phyloP scores from a whole-genome alignment of 2,888 invertebrate genomes.

The Cheilosia variabilis region DNA sequence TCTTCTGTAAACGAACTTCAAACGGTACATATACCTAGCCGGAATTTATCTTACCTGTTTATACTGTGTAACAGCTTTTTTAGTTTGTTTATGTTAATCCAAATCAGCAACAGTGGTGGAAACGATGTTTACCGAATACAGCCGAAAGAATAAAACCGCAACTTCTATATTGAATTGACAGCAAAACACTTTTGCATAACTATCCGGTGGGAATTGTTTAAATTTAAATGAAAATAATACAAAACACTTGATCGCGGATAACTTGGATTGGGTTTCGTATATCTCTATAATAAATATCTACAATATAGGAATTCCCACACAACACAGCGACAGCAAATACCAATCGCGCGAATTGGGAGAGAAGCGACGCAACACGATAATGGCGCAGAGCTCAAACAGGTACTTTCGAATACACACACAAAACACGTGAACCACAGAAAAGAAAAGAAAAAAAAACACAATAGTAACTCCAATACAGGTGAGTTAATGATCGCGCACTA shows the following conservation, averaged over 20 bases:
- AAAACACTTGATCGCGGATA: neutral
- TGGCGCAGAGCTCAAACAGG: slow-evolving; percentile 62
- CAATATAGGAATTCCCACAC: slow-evolving; percentile 9
- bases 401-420: slow-evolving; percentile 23
- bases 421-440: slow-evolving; percentile 16
- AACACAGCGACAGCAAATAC: slow-evolving; percentile 1
- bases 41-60: slow-evolving; percentile 5
- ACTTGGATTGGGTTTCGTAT: too few species aligned
- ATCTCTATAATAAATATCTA: neutral
- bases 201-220: neutral
- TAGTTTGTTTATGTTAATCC: neutral
- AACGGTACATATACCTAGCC: neutral
- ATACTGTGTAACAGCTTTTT: neutral
- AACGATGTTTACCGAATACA: neutral
- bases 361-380: slow-evolving; percentile 19
- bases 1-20: neutral
- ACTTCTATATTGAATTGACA: neutral
- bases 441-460: slow-evolving; percentile 44
- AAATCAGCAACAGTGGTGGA: neutral
- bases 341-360: slow-evolving; percentile 11
- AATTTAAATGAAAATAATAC: neutral
- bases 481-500: slow-evolving; percentile 40
- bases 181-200: neutral
- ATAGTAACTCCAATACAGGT: slow-evolving; percentile 65
- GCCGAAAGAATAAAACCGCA: neutral